phyloP scores from a whole-genome alignment of 2,797 vertebrate species.

The Arremon brunneinucha region DNA sequence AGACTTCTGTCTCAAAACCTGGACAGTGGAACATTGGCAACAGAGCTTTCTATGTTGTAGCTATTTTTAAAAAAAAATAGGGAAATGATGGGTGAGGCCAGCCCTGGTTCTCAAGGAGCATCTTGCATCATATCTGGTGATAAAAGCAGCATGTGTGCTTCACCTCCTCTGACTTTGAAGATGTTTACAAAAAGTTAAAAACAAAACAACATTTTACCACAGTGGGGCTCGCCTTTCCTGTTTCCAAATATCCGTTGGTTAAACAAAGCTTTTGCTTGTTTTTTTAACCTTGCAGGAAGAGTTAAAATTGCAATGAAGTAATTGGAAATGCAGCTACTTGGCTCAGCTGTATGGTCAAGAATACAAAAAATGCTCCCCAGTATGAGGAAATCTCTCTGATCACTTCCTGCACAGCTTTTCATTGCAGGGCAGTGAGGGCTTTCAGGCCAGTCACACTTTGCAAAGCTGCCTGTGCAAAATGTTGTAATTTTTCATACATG shows the following conservation, averaged over 20 bases:
- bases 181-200: background rate
- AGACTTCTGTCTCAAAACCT: background rate
- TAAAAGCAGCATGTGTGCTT: background rate
- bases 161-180: background rate
- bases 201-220: background rate
- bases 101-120: background rate
- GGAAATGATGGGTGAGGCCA: background rate
- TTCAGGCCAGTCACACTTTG: background rate
- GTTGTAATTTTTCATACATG: accelerated
- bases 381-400: background rate
- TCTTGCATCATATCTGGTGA: background rate
- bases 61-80: background rate
- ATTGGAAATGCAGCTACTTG: background rate
- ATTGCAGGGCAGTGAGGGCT: background rate
- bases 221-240: slow-evolving; percentile 4
- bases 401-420: background rate
- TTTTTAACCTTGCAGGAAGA: background rate
- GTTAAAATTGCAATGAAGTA: background rate
- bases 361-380: background rate
- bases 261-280: background rate
- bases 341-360: accelerated
- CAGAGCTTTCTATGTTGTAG: background rate
- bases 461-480: background rate
- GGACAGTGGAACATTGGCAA: background rate
- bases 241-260: slow-evolving; percentile 35